Evolutionary conservation across 1,140 invertebrate species (phyloP), one percentile per base, ranked within the genome.

Genomic region (Myzus persicae): DNA sequence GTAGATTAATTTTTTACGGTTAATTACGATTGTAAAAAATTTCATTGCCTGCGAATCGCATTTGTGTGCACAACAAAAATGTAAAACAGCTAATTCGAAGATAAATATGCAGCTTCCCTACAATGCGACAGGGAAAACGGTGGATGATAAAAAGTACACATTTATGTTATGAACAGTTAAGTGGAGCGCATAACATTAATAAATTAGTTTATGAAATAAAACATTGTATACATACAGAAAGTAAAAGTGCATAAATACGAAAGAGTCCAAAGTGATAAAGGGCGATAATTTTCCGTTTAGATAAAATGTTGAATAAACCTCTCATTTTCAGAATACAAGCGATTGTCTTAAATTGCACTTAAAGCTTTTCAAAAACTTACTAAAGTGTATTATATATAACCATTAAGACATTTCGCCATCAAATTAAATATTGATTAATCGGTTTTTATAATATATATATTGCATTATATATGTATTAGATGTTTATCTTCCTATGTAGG

Each of bases 1-100:
- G 91, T 92, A 92, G 67, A 92, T 92, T 92, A 92, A 82, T 92
- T 92, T 92, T 91, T 92, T 48, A 82, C 91, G 44, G 76, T 92
- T 92, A 92, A 92, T 92, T 92, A 92, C 91, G 44, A 76, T 81
- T 92, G 91, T 46, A 82, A 92, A 92, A 91, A 91, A 82, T 92
- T 92, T 36, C 91, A 48, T 82, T 46, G 91, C 31, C 44, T n/a
- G 67, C 44, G 67, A 91, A 91, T 91, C 31, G 40, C 90, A 36
- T 82, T 92, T 82, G 40, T 48, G 40, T 81, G 59, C 38, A 82
- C 24, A 76, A 42, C 26, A 81, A 91, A 91, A n/a, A 44, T 88
- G 20, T 88, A 88, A 46, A 88, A 48, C 44, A 46, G 44, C 31
- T 46, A 89, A 89, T 89, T 51, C 24, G n/a, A 51, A 51, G 87